Conservation (phyloP, 2,113 vertebrate species). For the Dolichallabes microphthalmus region DNA sequence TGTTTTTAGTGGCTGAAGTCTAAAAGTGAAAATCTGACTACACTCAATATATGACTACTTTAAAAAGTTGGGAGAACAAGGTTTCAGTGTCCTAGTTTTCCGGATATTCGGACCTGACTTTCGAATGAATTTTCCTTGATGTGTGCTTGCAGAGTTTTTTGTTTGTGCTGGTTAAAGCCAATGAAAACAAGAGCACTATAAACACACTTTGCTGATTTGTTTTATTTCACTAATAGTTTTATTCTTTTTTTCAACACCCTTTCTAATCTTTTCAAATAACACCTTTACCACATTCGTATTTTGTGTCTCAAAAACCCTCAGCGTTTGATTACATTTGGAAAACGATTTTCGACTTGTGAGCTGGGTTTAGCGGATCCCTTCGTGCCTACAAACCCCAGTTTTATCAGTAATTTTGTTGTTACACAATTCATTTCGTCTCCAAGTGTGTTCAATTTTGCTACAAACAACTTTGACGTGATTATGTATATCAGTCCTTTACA, state of each 20-base stretch:
- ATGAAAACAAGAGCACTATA: not conserved
- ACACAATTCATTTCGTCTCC: not conserved
- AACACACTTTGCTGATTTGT: not conserved
- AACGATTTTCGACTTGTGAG: slow-evolving; percentile 3
- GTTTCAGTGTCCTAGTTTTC: not conserved
- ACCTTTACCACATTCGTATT: not conserved
- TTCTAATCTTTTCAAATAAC: not conserved
- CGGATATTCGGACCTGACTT: not conserved
- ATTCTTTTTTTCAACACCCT: not conserved
- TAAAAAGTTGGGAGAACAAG: slow-evolving; percentile 1
- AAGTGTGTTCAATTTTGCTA: not conserved
- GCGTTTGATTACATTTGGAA: not conserved
- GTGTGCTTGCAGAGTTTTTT: not conserved
- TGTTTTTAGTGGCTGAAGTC: slow-evolving; percentile 23
- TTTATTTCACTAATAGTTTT: not conserved
- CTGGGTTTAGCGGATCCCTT: not conserved
- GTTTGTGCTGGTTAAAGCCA: not conserved
- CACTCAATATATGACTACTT: slow-evolving; percentile 18
- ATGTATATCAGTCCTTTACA: slow-evolving; percentile 35
- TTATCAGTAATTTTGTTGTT: not conserved
- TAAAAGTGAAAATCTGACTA: not conserved
- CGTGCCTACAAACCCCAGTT: not conserved
- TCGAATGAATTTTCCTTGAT: not conserved
- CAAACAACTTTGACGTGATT: not conserved
- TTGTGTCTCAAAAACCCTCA: not conserved